phyloP scores from a whole-genome alignment of 2,888 invertebrate species.

The Proisotoma minuta region DNA sequence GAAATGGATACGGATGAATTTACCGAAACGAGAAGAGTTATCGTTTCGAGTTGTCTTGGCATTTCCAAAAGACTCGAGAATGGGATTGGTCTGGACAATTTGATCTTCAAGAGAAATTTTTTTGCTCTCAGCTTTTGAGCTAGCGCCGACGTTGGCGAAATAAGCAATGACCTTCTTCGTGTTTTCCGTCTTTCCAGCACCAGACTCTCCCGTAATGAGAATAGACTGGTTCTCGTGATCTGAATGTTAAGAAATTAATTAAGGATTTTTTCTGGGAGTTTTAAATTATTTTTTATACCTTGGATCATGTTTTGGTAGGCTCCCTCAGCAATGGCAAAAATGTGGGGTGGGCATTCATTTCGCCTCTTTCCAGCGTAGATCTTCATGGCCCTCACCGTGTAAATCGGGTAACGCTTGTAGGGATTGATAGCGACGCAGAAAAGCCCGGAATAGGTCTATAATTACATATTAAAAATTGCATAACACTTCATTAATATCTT shows the following conservation, averaged over 20 bases:
- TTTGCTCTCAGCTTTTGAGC: slow-evolving; percentile 57
- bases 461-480: not conserved
- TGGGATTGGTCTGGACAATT: slow-evolving; percentile 99
- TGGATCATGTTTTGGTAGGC: slow-evolving; percentile 94
- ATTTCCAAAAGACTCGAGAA: slow-evolving; percentile 99
- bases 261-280: not conserved
- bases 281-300: not conserved
- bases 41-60: slow-evolving; percentile 99
- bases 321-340: slow-evolving; percentile 99
- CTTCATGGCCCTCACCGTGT: slow-evolving; percentile 91
- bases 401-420: slow-evolving; percentile 99
- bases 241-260: slow-evolving; percentile 49
- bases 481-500: not conserved
- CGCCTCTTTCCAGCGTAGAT: slow-evolving; percentile 99
- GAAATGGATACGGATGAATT: slow-evolving; percentile 99
- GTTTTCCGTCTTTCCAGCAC: slow-evolving; percentile 99
- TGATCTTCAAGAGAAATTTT: slow-evolving; percentile 72
- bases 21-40: slow-evolving; percentile 99
- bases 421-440: slow-evolving; percentile 99
- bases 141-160: slow-evolving; percentile 95
- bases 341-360: slow-evolving; percentile 98
- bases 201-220: slow-evolving; percentile 99
- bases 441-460: slow-evolving; percentile 97
- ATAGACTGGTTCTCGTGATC: slow-evolving; percentile 99
- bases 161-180: slow-evolving; percentile 99